Evolutionary conservation across 2,888 invertebrate genomes (phyloP).

Genomic region (Octodonta nipae): DNA sequence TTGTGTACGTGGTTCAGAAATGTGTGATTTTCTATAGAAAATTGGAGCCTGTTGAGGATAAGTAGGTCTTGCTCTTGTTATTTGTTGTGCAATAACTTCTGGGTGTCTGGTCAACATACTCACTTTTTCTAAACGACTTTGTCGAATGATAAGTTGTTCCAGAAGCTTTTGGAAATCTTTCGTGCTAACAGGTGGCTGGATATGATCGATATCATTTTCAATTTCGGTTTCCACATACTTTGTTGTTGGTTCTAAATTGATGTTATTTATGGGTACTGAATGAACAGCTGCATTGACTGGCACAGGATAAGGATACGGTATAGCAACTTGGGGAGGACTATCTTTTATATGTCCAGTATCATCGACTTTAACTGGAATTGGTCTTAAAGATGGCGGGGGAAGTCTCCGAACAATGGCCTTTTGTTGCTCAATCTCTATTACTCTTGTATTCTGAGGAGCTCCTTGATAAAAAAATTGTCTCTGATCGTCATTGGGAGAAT

Average conservation of each 20-base stretch:
- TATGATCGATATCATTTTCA: constrained; percentile 43
- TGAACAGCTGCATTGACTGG: constrained; percentile 21
- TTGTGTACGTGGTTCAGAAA: constrained; percentile 9
- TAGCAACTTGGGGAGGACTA: too few relatives aligned
- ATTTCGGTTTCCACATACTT: constrained; percentile 8
- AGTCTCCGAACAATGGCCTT: constrained; percentile 20
- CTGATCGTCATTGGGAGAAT: neutral
- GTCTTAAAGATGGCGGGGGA: constrained; percentile 21
- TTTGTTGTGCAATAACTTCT: constrained; percentile 3
- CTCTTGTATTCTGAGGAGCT: constrained; percentile 1
- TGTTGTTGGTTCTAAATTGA: too few relatives aligned
- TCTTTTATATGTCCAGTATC: constrained; percentile 31
- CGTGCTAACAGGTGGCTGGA: constrained; percentile 56
- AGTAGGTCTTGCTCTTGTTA: constrained; percentile 1
- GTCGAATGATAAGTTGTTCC: constrained; percentile 50
- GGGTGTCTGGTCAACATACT: constrained; percentile 34
- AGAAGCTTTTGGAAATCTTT: constrained; percentile 55
- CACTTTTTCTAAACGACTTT: constrained; percentile 45
- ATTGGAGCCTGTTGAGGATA: constrained; percentile 10
- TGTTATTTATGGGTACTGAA: constrained; percentile 15
- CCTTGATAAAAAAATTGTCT: too few relatives aligned
- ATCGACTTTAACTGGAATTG: constrained; percentile 32
- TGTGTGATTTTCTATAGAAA: constrained; percentile 14
- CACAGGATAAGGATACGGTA: constrained; percentile 22
- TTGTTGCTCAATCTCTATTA: constrained; percentile 28